Evolutionary conservation across 2,113 vertebrate species (phyloP).

Genomic region (Chlorocebus sabaeus): DNA sequence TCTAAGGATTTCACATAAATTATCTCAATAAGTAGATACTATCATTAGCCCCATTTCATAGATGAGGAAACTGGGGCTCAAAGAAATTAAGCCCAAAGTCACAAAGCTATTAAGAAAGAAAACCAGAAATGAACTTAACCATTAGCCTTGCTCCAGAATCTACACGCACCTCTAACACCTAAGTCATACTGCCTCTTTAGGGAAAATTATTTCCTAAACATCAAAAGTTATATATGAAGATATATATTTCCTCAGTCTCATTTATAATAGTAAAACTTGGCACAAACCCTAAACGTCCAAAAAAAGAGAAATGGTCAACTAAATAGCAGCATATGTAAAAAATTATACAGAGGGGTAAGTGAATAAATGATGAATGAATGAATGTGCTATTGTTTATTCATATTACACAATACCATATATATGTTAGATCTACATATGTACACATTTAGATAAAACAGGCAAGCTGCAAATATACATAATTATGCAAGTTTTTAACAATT

Average conservation of each 20-base stretch:
- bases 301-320: slow-evolving; percentile 10
- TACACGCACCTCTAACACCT: background rate
- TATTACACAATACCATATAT: background rate
- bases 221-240: background rate
- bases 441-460: background rate
- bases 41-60: background rate
- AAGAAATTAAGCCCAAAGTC: slow-evolving; percentile 8
- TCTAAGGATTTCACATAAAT: slow-evolving; percentile 17
- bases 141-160: background rate
- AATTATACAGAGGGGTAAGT: background rate
- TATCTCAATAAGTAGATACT: background rate
- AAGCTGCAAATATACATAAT: background rate
- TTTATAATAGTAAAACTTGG: background rate
- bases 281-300: background rate
- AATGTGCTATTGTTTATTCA: background rate
- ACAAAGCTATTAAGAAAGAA: background rate
- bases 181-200: background rate
- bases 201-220: background rate
- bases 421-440: background rate
- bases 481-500: background rate
- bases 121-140: background rate
- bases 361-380: background rate
- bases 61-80: background rate
- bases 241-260: background rate
- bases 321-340: slow-evolving; percentile 14